A percentile compares a stretch with the other conserved stretches of the same genome.
These are phyloP conservation scores for Seira musarum DNA, from an alignment of 2,888 invertebrate genomes.

Conservation along the genomic window DNA sequence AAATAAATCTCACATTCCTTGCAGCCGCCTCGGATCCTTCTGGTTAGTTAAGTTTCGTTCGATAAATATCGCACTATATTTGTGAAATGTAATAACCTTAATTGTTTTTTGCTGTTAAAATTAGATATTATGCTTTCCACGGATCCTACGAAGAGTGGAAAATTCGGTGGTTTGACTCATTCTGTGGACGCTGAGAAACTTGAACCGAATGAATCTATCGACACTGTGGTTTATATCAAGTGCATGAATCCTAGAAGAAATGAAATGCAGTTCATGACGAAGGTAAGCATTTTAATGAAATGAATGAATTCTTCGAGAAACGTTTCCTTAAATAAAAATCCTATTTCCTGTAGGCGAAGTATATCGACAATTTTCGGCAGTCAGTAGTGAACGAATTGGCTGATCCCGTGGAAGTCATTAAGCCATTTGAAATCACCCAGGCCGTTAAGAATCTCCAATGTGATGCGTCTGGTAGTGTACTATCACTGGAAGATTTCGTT, in stretches of 20 bases:
- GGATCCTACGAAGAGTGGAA: conserved; percentile 36
- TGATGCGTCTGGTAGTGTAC: conserved; percentile 44
- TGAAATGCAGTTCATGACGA: conserved; percentile 57
- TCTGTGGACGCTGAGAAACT: conserved; percentile 56
- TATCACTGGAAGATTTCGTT: conserved; percentile 55
- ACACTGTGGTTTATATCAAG: conserved; percentile 37
- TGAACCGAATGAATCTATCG: conserved; percentile 30
- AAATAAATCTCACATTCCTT: conserved; percentile 39
- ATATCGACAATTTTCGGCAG: conserved; percentile 59
- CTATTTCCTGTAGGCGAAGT: conserved; percentile 56
- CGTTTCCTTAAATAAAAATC: background rate
- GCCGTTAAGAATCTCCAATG: conserved; percentile 43
- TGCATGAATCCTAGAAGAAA: conserved; percentile 42
- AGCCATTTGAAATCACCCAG: conserved; percentile 59
- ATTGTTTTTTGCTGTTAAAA: background rate
- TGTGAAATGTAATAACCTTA: background rate
- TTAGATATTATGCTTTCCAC: conserved; percentile 43
- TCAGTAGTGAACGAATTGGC: conserved; percentile 54
- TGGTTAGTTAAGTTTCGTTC: conserved; percentile 24
- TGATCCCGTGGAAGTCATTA: conserved; percentile 59
- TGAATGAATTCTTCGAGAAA: background rate
- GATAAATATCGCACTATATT: background rate
- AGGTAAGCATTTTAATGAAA: conserved; percentile 37
- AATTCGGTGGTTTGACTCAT: conserved; percentile 47
- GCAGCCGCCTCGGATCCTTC: conserved; percentile 49